Evolutionary conservation across 2,113 vertebrate species (phyloP), one percentile per base, ranked within the genome.

Genomic region (Corythoichthys haematopterus): DNA sequence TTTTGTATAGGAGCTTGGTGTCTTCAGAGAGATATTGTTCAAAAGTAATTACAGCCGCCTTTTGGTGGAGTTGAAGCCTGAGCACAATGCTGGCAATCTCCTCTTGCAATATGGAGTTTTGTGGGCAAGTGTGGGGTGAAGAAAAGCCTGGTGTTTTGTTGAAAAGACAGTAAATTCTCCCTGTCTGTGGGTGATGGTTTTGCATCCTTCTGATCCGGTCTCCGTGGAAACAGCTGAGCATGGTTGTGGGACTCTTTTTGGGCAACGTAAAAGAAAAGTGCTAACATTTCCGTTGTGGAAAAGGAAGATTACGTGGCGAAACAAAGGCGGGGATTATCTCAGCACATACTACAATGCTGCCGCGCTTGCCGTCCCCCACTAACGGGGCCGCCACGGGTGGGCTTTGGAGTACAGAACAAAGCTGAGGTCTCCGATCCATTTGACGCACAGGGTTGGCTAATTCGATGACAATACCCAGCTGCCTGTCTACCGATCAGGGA

Each of bases 291-390:
- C 28, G 46, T 81, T 51, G 72, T 74, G 78, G 74, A 78, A 70
- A 66, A 64, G 72, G 63, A 66, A 71, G 83, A 86, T 88, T 85
- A 82, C 66, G 11, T 37, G 52, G 59, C 58, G 74, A 48, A 61
- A 87, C 84, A 86, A 87, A 87, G 79, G 70, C 71, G 68, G 74
- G 82, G 84, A 88, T 90, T 89, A 88, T 84, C 75, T 84, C 72
- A 65, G 80, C 79, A 80, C 70, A 82, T 73, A 81, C 70, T 84
- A 87, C 85, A 87, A 88, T 83, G 76, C 77, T 64, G 8, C 60
- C 72, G 78, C 78, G 80, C 63, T 80, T 72, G 66, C 71, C 76
- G 72, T 57, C 71, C 33, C 72, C 72, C 74, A 71, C 75, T 80
- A 80, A 75, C 67, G 37, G 80, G 70, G 36, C 74, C 74, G 80